These are phyloP conservation scores for Mixornis gularis DNA, from an alignment of 2,113 vertebrate species.

Conservation along the genomic window DNA sequence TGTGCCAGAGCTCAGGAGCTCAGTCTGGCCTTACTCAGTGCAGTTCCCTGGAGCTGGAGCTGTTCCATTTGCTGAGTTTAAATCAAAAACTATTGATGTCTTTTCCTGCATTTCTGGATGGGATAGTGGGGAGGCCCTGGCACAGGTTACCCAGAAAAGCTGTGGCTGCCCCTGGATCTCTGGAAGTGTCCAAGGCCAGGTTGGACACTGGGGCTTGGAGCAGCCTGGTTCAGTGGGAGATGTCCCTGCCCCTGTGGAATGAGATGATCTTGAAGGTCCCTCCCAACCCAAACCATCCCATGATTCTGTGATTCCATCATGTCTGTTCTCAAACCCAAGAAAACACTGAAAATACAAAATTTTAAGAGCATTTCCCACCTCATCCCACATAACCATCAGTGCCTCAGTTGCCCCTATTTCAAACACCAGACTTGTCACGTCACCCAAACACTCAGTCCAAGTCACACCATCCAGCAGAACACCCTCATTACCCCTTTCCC, in stretches of 20 bases:
- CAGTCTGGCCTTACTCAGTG: neutral
- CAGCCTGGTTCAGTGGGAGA: rapidly evolving
- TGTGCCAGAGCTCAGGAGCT: neutral
- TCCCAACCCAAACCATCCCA: neutral
- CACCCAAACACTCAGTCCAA: neutral
- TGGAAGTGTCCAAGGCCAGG: neutral
- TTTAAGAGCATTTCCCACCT: neutral
- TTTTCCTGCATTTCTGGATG: neutral
- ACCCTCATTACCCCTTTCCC: neutral
- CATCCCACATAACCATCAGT: neutral
- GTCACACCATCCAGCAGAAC: neutral
- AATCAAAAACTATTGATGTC: rapidly evolving
- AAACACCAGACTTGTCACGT: neutral
- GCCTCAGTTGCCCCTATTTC: neutral
- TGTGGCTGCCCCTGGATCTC: neutral
- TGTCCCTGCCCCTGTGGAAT: neutral
- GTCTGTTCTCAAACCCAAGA: neutral
- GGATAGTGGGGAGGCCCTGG: neutral
- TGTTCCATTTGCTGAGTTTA: neutral
- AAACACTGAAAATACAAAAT: neutral
- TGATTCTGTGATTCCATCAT: rapidly evolving
- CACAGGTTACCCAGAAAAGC: neutral
- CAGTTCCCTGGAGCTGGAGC: neutral
- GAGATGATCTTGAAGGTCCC: neutral
- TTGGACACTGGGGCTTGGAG: rapidly evolving